These are phyloP conservation scores for Platygyra sinensis DNA, from an alignment of 64 coral and sea anemone species.

Conservation along the genomic window DNA sequence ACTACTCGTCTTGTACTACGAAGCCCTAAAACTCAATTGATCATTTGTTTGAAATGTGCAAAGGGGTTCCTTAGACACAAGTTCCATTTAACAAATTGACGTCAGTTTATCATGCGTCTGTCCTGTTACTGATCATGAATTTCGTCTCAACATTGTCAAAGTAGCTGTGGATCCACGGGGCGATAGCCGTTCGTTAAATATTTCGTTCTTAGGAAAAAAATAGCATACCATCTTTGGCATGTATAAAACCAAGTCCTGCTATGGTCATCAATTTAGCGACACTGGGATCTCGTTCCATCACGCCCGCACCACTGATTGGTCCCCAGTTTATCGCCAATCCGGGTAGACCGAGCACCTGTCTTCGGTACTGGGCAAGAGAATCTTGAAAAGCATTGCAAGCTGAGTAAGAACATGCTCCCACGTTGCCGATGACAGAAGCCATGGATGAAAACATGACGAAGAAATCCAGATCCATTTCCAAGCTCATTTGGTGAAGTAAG, in stretches of 20 bases:
- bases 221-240: conserved; percentile 48
- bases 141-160: too few relatives aligned
- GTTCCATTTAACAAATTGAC: too few relatives aligned
- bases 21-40: too few relatives aligned
- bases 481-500: conserved; percentile 66
- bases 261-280: conserved; percentile 31
- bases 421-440: conserved; percentile 53
- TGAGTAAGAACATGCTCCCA: conserved; percentile 47
- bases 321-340: conserved; percentile 79
- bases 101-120: too few relatives aligned
- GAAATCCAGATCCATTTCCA: conserved; percentile 76
- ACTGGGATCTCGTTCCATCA: conserved; percentile 40
- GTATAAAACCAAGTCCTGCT: conserved; percentile 36
- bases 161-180: too few relatives aligned
- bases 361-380: conserved; percentile 62
- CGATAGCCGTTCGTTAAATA: too few relatives aligned
- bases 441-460: conserved; percentile 81
- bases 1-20: too few relatives aligned
- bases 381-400: conserved; percentile 77
- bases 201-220: background rate
- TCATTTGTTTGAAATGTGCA: too few relatives aligned
- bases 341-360: conserved; percentile 65
- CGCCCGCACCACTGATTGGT: conserved; percentile 73
- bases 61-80: too few relatives aligned
- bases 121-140: too few relatives aligned